Conservation (phyloP, 2,797 vertebrate species). For the Delichon dasypus region DNA sequence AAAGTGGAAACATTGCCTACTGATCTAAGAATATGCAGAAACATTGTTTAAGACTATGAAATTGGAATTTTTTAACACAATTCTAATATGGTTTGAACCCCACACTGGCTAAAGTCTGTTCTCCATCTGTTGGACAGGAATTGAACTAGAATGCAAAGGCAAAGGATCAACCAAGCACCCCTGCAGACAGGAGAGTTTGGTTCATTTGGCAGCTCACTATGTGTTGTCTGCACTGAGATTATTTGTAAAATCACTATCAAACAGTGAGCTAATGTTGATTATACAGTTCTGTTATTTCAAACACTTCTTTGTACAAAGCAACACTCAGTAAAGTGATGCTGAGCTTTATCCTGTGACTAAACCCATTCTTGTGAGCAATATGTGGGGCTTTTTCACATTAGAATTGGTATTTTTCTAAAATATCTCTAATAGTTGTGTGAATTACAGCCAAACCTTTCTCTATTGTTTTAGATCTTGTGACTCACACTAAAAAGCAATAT, state of each 20-base stretch:
- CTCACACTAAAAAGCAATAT: neutral
- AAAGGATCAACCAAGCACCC: neutral
- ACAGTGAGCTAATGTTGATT: neutral
- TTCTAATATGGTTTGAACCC: neutral
- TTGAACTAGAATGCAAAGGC: neutral
- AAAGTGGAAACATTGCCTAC: neutral
- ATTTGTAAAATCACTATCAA: neutral
- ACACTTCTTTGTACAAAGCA: neutral
- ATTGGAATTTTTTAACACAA: neutral
- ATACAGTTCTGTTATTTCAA: neutral
- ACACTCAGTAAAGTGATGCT: neutral
- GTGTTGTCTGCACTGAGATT: neutral
- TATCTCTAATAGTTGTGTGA: neutral
- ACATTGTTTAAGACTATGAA: neutral
- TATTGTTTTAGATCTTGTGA: neutral
- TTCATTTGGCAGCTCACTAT: neutral
- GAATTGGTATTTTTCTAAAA: neutral
- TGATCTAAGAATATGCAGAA: neutral
- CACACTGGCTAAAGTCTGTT: neutral
- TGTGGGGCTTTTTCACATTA: neutral
- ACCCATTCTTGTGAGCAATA: neutral
- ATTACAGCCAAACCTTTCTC: neutral
- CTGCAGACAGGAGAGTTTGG: neutral
- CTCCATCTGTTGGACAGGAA: constrained; percentile 18
- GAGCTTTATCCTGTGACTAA: neutral